Conservation (phyloP, 2,797 vertebrate species). For the Notolabrus celidotus region DNA sequence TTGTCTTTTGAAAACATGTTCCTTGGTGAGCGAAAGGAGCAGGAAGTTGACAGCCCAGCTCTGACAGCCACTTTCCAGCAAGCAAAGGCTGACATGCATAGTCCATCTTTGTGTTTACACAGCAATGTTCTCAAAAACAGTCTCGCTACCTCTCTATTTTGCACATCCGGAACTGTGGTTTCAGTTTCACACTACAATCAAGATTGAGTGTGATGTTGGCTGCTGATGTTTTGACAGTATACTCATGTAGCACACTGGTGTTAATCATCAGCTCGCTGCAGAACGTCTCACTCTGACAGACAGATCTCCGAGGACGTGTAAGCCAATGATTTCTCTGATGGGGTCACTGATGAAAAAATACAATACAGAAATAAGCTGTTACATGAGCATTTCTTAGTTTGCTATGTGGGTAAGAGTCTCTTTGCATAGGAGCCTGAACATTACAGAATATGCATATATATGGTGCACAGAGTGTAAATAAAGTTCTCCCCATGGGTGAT, state of each 20-base stretch:
- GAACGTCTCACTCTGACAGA: conserved; percentile 52
- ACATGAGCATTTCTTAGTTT: background rate
- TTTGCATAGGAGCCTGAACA: conserved; percentile 10
- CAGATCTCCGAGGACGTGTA: conserved; percentile 52
- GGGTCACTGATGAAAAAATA: conserved; percentile 27
- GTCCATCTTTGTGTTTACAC: background rate
- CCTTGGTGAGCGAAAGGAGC: too few species aligned
- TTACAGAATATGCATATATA: conserved; percentile 1
- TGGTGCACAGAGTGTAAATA: conserved; percentile 27
- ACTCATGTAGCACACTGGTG: conserved; percentile 55
- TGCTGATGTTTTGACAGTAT: conserved; percentile 55
- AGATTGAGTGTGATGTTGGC: conserved; percentile 31
- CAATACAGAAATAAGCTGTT: conserved; percentile 28
- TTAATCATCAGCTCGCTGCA: conserved; percentile 59
- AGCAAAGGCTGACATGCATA: too few species aligned
- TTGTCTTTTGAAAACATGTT: too few species aligned
- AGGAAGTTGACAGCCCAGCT: too few species aligned
- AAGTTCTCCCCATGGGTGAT: conserved; percentile 8
- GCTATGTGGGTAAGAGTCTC: background rate
- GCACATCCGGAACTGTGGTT: conserved; percentile 1
- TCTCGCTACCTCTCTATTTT: conserved; percentile 17
- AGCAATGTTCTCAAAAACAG: conserved; percentile 4
- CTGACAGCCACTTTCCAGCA: too few species aligned
- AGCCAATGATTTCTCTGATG: conserved; percentile 52
- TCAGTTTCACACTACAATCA: conserved; percentile 46